Evolutionary conservation across 2,888 invertebrate genomes (phyloP).

Genomic region (Zhuqinia jingwanae): DNA sequence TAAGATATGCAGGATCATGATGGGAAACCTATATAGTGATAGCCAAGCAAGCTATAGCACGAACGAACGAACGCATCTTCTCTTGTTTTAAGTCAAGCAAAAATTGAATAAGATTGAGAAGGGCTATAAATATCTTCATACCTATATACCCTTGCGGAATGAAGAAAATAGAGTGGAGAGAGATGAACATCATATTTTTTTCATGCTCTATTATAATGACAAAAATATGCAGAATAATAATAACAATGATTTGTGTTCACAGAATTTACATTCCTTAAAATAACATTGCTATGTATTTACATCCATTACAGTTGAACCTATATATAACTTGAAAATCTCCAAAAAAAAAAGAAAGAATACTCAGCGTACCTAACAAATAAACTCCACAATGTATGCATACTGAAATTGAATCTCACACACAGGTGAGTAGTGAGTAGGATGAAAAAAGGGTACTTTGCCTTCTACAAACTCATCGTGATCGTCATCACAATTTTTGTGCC

Average conservation of each 20-base stretch:
- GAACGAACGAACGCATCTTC: not conserved
- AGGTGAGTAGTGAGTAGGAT: not conserved
- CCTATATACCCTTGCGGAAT: too few species aligned
- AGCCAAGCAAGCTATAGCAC: not conserved
- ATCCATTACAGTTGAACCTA: constrained; percentile 7
- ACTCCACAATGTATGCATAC: not conserved
- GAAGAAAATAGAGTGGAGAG: too few species aligned
- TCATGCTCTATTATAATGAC: not conserved
- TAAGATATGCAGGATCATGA: constrained; percentile 44
- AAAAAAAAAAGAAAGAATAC: not conserved
- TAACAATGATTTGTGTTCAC: constrained; percentile 14
- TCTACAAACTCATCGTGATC: constrained; percentile 20
- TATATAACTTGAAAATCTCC: not conserved
- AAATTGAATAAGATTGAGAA: not conserved
- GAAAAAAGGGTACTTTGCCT: constrained; percentile 3
- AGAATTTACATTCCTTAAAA: constrained; percentile 16
- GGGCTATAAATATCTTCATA: too few species aligned
- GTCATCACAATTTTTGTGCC: constrained; percentile 4
- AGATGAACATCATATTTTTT: not conserved
- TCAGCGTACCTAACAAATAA: not conserved
- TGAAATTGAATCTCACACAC: constrained; percentile 15
- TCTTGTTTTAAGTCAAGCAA: constrained; percentile 22
- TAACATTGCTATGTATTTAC: constrained; percentile 33
- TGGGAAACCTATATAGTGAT: constrained; percentile 42
- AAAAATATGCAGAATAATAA: constrained; percentile 10